Conservation (phyloP, 2,113 vertebrate genomes). For the Porphyrio hochstetteri region DNA sequence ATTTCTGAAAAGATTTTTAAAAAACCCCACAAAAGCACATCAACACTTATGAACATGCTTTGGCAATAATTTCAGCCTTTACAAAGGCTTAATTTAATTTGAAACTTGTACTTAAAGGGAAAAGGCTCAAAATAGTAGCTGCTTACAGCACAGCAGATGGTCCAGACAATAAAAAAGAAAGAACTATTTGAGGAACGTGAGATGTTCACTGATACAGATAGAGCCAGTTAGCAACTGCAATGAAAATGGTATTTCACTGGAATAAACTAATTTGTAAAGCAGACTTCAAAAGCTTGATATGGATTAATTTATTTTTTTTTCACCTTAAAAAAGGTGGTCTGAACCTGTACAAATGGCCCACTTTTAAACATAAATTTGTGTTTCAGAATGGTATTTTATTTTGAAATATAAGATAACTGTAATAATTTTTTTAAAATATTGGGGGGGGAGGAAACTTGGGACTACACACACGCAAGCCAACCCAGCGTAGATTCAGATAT, state of each 20-base stretch:
- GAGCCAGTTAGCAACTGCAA: background rate
- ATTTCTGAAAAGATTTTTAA: constrained; percentile 14
- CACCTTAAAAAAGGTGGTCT: background rate
- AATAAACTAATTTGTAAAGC: background rate
- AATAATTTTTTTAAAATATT: background rate
- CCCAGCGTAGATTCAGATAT: background rate
- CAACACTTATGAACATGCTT: constrained; percentile 7
- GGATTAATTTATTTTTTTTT: background rate
- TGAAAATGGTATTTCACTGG: background rate
- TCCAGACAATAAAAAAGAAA: constrained; percentile 52
- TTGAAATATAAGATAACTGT: background rate
- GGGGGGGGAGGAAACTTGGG: background rate
- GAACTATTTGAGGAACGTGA: constrained; percentile 50
- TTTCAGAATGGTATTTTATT: background rate
- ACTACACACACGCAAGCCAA: background rate
- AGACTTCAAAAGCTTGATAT: background rate
- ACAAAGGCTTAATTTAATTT: constrained; percentile 61
- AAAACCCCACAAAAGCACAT: constrained; percentile 15
- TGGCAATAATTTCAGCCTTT: constrained; percentile 56
- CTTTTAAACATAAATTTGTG: background rate
- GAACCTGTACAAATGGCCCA: background rate
- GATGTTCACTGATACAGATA: background rate
- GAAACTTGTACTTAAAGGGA: constrained; percentile 42
- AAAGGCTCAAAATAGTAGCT: constrained; percentile 51
- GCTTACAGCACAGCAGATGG: constrained; percentile 53